These are phyloP conservation scores for Crenuchus spilurus DNA, from an alignment of 2,797 vertebrate species.

Conservation along the genomic window DNA sequence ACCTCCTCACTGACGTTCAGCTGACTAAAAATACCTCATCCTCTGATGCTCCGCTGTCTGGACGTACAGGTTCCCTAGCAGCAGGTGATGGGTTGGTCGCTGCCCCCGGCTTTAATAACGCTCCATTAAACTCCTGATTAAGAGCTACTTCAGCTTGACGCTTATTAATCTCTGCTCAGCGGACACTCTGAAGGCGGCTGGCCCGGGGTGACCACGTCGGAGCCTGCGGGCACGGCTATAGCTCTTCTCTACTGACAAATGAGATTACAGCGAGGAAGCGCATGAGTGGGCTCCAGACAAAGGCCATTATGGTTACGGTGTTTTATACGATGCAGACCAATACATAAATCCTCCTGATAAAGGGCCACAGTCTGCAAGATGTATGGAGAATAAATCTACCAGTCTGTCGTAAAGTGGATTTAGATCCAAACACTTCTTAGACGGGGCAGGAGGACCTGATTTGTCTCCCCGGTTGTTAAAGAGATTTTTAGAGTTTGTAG, in stretches of 20 bases:
- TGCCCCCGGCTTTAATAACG: constrained; percentile 64
- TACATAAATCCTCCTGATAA: constrained; percentile 27
- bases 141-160: constrained; percentile 62
- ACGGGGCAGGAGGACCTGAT: neutral
- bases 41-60: neutral
- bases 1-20: no score
- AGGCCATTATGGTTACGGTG: constrained; percentile 60
- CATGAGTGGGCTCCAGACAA: constrained; percentile 56
- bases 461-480: neutral
- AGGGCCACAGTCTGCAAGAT: neutral
- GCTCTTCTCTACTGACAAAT: constrained; percentile 70
- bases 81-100: constrained; percentile 63
- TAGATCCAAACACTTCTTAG: neutral
- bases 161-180: constrained; percentile 72
- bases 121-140: constrained; percentile 73
- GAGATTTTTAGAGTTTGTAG: no score
- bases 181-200: constrained; percentile 52
- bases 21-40: no score
- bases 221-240: constrained; percentile 65
- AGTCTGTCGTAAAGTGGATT: constrained; percentile 5
- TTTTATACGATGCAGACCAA: constrained; percentile 46
- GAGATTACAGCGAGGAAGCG: constrained; percentile 42
- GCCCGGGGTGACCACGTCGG: constrained; percentile 35
- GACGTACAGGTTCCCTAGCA: constrained; percentile 40
- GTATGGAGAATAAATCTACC: constrained; percentile 1